Base-by-base conservation (phyloP, 2,797 vertebrate genomes). In the Diplodus puntazzo region DNA sequence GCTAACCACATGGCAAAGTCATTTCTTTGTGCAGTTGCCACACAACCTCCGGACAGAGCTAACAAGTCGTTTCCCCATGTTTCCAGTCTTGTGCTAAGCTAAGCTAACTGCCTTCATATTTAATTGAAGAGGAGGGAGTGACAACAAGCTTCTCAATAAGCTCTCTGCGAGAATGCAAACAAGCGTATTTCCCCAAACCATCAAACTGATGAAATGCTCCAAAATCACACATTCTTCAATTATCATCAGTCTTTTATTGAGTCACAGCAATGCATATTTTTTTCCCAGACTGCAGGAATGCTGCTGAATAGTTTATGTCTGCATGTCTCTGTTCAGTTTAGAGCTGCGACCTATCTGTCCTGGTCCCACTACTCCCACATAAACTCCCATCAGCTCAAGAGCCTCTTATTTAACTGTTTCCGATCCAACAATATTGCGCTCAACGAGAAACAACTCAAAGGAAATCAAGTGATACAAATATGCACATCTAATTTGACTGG, bases 201-300 rank as follows among this genome's bases (percentile, higher is more conserved):
- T 55, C 5, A 20, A 59, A 55, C 11, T 30, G 42, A 82, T 61
- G 30, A 25, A 77, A 83, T 30, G 0, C 45, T 42, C 27, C 8
- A 21, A 77, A 79, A 77, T 30, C 62, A 62, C 45, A 59, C 21
- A 27, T 34, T 78, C 50, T 58, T 63, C 14, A 48, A 23, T 75
- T n/a, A 53, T 75, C 57, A 73, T 72, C 64, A 23, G 60, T 75
- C 57, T 79, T 17, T 62, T 73, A 58, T 58, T 72, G 80, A 69
- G 52, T 43, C 8, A 0, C 49, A 21, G n/a, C 62, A 62, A 73
- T 82, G 62, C 66, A 73, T 85, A 82, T 85, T 83, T 76, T 90
- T 39, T 90, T 10, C 88, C 87, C 88, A 89, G 88, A 83, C 88
- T 73, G 34, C 73, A 87, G 81, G 90, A 90, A 91, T 92, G 87